Percentiles rank a stretch among this genome's conserved stretches.
phyloP scores from a whole-genome alignment of 2,113 vertebrate genomes.

The Hydrochoerus hydrochaeris region DNA sequence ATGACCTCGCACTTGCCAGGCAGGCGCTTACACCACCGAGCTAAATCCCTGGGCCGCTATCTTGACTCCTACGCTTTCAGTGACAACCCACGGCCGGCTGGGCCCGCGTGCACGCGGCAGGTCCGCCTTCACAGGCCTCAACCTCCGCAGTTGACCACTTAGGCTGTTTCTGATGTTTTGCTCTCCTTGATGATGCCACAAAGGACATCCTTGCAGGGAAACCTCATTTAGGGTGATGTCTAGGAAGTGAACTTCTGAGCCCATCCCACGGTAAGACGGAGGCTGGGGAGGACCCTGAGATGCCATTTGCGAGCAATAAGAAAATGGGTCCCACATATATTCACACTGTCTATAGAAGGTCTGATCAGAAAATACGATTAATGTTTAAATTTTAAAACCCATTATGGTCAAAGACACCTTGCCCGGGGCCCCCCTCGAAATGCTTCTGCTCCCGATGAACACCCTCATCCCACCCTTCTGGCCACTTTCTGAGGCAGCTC shows the following conservation, averaged over 20 bases:
- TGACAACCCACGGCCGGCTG: neutral
- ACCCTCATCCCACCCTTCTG: neutral
- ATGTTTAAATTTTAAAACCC: neutral
- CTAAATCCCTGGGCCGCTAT: too few species aligned
- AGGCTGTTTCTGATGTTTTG: neutral
- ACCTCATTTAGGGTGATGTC: neutral
- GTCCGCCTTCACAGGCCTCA: neutral
- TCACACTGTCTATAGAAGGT: neutral
- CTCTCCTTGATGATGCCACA: neutral
- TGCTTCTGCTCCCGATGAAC: neutral
- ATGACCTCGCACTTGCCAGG: too few species aligned
- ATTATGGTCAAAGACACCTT: neutral
- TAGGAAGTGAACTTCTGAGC: neutral
- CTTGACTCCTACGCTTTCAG: neutral
- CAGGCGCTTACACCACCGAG: too few species aligned
- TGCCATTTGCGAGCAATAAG: neutral
- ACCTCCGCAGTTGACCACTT: neutral
- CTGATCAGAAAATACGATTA: neutral
- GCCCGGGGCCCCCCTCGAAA: neutral
- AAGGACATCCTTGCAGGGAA: neutral
- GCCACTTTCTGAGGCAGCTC: neutral
- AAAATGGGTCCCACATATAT: neutral
- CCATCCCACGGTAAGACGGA: neutral
- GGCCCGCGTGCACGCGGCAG: rapidly evolving
- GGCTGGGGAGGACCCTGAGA: rapidly evolving